Base-by-base conservation (phyloP, 2,113 vertebrate species). In the Sinocyclocheilus maitianheensis region DNA sequence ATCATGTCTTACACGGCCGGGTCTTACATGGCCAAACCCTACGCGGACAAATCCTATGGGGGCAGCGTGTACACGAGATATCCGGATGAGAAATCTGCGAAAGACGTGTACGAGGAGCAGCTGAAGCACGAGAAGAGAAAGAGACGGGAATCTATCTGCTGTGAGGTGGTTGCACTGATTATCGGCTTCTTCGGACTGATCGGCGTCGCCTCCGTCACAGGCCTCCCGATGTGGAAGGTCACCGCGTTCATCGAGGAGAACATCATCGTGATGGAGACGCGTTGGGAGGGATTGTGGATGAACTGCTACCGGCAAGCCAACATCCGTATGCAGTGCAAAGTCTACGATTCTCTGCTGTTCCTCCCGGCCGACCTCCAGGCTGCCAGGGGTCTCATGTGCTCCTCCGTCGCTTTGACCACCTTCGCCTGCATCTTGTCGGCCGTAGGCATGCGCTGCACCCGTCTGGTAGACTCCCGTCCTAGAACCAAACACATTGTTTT, bases 231-330 rank as follows among this genome's bases (percentile, higher is more conserved):
- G 91, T 99, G 97, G 98, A 96, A 94, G 91, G 97, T 99, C 51
- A 98, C 98, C 0, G 96, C 97, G 22, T 95, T 98, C 88, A 93
- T 97, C 16, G 91, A 94, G 7, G 94, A 92, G 90, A 97, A 98
- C 92, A 95, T 96, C 84, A 95, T 96, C 18, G 91, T 94, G 24
- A 93, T 95, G 91, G 95, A 96, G 90, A 94, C 92, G 0, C 95
- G 95, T 46, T 99, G 97, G 97, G 97, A 99, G 90, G 98, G 98
- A 1, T 90, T 99, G 67, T 99, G 97, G 98, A 97, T 97, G 97
- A 97, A 95, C 92, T 99, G 98, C 88, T 83, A 94, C 88, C 93
- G 94, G 40, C 97, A 99, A 65, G 94, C 95, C 83, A 96, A 94
- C 88, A 91, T 95, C 88, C 90, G 95, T 43, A 91, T 97, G 93